phyloP scores from a whole-genome alignment of 2,888 invertebrate genomes.

The Parnassius orleans region DNA sequence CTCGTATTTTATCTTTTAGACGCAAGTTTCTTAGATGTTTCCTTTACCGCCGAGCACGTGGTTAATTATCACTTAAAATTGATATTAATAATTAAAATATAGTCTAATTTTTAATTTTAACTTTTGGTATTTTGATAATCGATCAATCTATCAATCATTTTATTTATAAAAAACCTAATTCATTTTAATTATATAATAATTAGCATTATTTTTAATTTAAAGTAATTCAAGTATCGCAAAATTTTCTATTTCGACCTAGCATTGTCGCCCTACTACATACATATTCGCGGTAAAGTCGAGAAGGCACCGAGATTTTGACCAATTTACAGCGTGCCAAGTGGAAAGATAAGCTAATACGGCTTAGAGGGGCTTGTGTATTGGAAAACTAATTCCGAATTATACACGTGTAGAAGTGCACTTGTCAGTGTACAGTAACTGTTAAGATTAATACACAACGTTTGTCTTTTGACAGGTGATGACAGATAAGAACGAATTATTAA shows the following conservation, averaged over 20 bases:
- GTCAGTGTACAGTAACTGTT: conserved; percentile 39
- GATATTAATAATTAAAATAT: too few species aligned
- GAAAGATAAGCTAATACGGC: conserved; percentile 79
- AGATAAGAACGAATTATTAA: neutral
- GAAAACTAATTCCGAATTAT: conserved; percentile 76
- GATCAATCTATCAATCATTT: too few species aligned
- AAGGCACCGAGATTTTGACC: conserved; percentile 78
- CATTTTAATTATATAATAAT: too few species aligned
- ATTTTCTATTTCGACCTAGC: neutral
- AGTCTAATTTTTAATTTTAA: too few species aligned
- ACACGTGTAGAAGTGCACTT: conserved; percentile 33
- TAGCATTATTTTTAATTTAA: too few species aligned
- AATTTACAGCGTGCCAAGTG: conserved; percentile 80
- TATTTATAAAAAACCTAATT: too few species aligned
- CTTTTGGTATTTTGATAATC: too few species aligned
- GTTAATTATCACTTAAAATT: too few species aligned
- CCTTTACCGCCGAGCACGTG: too few species aligned
- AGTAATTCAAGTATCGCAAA: too few species aligned
- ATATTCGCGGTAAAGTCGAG: conserved; percentile 66
- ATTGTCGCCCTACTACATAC: conserved; percentile 54
- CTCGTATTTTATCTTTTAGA: too few species aligned
- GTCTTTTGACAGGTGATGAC: conserved; percentile 11
- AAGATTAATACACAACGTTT: conserved; percentile 14
- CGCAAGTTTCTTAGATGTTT: too few species aligned
- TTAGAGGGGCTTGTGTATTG: conserved; percentile 64